Evolutionary conservation across 2,113 vertebrate genomes (phyloP).

Genomic region (Pionites leucogaster): DNA sequence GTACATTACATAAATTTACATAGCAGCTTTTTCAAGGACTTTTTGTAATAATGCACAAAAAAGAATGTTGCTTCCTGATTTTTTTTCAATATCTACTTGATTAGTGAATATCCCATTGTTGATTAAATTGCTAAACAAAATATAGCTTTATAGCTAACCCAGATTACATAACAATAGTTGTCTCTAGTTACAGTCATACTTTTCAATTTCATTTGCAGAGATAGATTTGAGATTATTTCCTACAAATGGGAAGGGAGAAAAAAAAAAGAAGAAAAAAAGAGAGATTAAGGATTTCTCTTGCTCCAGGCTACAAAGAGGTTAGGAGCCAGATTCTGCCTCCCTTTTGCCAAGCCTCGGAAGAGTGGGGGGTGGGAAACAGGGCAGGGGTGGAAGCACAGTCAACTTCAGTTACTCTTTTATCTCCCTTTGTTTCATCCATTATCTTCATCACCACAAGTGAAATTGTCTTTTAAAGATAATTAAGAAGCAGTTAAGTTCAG

Average conservation of each 20-base stretch:
- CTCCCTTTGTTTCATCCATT: constrained; percentile 11
- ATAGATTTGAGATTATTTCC: not conserved
- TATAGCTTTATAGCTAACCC: not conserved
- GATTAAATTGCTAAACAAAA: not conserved
- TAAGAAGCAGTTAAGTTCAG: constrained; percentile 37
- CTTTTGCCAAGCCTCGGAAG: not conserved
- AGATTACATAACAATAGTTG: not conserved
- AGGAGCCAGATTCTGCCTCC: not conserved
- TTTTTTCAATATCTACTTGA: not conserved
- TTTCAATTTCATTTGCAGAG: not conserved
- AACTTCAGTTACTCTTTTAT: constrained; percentile 17
- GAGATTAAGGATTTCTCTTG: not conserved
- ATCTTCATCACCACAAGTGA: constrained; percentile 9
- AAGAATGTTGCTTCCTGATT: not conserved
- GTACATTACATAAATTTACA: not conserved
- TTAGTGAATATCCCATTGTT: not conserved
- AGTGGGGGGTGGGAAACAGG: not conserved
- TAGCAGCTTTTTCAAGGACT: not conserved
- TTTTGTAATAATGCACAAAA: not conserved
- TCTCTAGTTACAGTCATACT: not conserved
- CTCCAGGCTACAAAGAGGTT: not conserved
- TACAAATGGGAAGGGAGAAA: not conserved
- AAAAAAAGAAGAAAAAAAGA: not conserved
- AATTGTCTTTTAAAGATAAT: constrained; percentile 45
- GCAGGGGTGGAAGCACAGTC: not conserved